Evolutionary conservation across 2,888 invertebrate species (phyloP), one percentile per base, ranked within the genome.

Genomic region (Lasioglossum marginatum): DNA sequence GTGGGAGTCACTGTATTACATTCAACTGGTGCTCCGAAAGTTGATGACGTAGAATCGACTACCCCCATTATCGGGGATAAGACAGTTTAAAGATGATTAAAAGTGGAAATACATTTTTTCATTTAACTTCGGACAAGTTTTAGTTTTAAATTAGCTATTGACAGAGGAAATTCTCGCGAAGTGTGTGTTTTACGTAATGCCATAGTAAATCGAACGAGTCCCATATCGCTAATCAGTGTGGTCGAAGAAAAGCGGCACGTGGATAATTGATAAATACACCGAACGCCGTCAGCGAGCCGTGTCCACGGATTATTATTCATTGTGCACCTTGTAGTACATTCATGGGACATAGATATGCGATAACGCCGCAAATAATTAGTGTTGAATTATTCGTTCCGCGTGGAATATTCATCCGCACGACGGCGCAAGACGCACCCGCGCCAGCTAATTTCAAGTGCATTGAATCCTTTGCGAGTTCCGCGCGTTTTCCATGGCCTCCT

Each of bases 281-380:
- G 45, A 43, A 37, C 72, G 76, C 52, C n/a, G 68, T 5, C 82
- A 70, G 19, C 76, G 19, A 31, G 37, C 66, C 66, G 75, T 31
- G 68, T 57, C 63, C 70, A 6, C 63, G 37, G 76, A 81, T 88
- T 87, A 81, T 81, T 87, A 88, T 88, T 87, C 88, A 87, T 81
- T 68, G 87, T 70, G 79, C 81, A 74, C 60, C 52, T 77, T 77
- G 82, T 75, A 71, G 45, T 85, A 77, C 77, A 77, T 79, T 79
- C 72, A 31, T 74, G 80, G 82, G 48, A 79, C 82, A 77, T 74
- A 83, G 85, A 87, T 87, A 82, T 66, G 80, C 85, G 88, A 85
- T 87, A 88, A 83, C 74, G 79, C 60, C 60, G 88, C 81, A 82
- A 85, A 88, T 85, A 87, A 88, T 88, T 88, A 88, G 75, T 60